Base-by-base conservation (phyloP, 2,888 invertebrate genomes). In the Girardia tigrina region DNA sequence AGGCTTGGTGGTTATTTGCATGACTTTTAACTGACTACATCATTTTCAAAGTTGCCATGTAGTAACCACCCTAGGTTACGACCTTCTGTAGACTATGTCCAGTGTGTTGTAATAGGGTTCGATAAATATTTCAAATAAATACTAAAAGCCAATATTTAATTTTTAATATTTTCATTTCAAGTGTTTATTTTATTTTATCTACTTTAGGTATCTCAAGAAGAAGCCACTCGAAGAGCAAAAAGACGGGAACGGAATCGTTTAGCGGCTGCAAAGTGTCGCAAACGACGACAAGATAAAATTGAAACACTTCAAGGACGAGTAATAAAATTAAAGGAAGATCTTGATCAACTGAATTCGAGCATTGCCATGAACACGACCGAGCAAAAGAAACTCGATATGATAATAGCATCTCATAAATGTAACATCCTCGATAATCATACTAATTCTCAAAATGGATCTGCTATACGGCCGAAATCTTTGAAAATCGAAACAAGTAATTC, bases 201-300 rank as follows among this genome's bases (percentile, higher is more conserved):
- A 16, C 42, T 14, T 14, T n/a, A 70, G 70, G 70, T 70, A 26
- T 23, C 23, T n/a, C 23, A 70, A 23, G 23, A 70, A 23, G 70
- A 70, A 23, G 70, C 70, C 12, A 26, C 20, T 26, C 8, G 70
- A 70, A 23, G 70, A 8, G 20, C 70, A 8, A 70, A 70, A n/a
- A 23, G 70, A 8, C 70, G 70, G 12, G 70, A 70, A 70, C 12
- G 70, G 70, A 70, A 70, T n/a, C 70, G 70, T 8, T 26, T 70
- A 8, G 70, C 70, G 70, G 70, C 70, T 23, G 70, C 70, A 12
- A 70, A 70, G 26, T 70, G 70, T n/a, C 12, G 70, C 8, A 23
- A 26, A 23, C 70, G 70, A 26, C 70, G 70, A 8, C 70, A 70
- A 26, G 70, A 70, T 26, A 23, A 70, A 26, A 70, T 70, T 26